phyloP scores from a whole-genome alignment of 2,888 invertebrate species.

The Automeris io region DNA sequence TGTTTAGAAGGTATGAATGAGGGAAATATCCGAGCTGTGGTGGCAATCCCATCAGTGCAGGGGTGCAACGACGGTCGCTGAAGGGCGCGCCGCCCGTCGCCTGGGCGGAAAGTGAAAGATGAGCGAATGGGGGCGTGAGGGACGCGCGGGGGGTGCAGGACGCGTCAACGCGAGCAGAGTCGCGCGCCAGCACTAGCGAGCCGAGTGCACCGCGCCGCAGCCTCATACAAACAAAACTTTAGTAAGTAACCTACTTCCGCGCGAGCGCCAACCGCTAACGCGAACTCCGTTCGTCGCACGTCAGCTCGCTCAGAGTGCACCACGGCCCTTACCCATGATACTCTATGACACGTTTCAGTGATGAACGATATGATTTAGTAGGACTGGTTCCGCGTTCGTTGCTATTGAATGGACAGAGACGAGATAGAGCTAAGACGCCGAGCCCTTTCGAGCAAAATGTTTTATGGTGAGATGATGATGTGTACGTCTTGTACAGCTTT shows the following conservation, averaged over 20 bases:
- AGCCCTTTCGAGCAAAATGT: constrained; percentile 66
- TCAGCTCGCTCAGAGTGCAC: constrained; percentile 29
- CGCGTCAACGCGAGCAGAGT: constrained; percentile 28
- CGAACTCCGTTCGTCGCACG: constrained; percentile 43
- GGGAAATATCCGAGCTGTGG: neutral
- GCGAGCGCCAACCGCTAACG: constrained; percentile 70
- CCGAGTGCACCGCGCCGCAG: constrained; percentile 68
- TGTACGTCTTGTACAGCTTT: constrained; percentile 54
- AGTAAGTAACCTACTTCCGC: constrained; percentile 77
- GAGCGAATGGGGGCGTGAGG: constrained; percentile 38
- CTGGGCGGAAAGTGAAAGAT: constrained; percentile 63
- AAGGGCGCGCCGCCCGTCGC: constrained; percentile 38
- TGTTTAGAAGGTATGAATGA: neutral
- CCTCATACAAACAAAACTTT: constrained; percentile 78
- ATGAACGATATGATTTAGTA: constrained; percentile 54
- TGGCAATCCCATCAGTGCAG: constrained; percentile 12
- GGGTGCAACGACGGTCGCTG: constrained; percentile 28
- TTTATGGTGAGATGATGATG: constrained; percentile 72
- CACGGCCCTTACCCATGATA: constrained; percentile 20
- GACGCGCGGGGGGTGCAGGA: constrained; percentile 29
- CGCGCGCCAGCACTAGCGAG: constrained; percentile 45
- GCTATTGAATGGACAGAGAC: constrained; percentile 60
- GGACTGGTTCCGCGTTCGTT: constrained; percentile 29
- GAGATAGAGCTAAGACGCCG: constrained; percentile 47
- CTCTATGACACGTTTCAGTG: constrained; percentile 58